Evolutionary conservation across 2,113 vertebrate genomes (phyloP).

Genomic region (Saimiri boliviensis): DNA sequence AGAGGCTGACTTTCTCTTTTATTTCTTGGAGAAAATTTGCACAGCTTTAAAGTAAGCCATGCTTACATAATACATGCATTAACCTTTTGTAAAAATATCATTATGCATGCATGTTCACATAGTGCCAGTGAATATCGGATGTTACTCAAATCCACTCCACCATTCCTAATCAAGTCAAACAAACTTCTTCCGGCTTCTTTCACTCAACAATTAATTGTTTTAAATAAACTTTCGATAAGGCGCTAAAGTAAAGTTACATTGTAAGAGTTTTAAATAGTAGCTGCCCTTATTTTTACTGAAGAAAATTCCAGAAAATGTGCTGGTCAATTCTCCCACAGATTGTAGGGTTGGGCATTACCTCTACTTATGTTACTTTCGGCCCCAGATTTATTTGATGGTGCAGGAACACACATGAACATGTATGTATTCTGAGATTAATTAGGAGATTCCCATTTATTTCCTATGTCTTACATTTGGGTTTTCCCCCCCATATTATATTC

Average conservation of each 20-base stretch:
- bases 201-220: constrained; percentile 48
- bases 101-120: constrained; percentile 65
- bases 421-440: neutral
- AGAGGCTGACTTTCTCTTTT: constrained; percentile 26
- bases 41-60: constrained; percentile 67
- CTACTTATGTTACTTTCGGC: neutral
- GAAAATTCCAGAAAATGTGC: constrained; percentile 5
- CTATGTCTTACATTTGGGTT: neutral
- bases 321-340: neutral
- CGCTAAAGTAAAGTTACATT: neutral
- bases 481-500: neutral
- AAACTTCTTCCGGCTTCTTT: constrained; percentile 57
- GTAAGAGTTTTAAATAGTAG: neutral
- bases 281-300: constrained; percentile 16
- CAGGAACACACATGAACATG: neutral
- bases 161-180: constrained; percentile 61
- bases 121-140: constrained; percentile 44
- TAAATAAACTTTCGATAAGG: neutral
- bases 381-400: neutral
- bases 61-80: constrained; percentile 73
- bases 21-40: constrained; percentile 53
- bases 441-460: neutral
- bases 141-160: constrained; percentile 59
- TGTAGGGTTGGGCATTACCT: neutral
- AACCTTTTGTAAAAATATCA: constrained; percentile 72